A percentile compares a stretch with the other conserved stretches of the same genome.
phyloP scores from a whole-genome alignment of 2,797 vertebrate species.

The Myiotriccus ornatus region DNA sequence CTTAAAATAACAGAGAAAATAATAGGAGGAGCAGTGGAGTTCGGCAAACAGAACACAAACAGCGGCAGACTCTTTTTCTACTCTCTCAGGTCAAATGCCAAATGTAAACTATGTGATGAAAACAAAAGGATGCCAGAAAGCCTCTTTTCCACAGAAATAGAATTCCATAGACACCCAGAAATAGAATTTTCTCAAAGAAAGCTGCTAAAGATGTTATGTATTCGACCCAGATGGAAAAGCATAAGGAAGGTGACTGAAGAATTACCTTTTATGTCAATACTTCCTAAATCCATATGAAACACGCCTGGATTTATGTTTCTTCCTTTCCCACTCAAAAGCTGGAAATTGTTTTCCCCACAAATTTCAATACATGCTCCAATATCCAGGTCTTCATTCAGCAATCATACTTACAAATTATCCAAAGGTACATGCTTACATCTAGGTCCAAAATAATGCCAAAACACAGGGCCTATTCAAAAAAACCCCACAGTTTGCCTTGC shows the following conservation, averaged over 20 bases:
- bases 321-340: neutral
- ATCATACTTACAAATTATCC: neutral
- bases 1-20: constrained; percentile 32
- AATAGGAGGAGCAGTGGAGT: neutral
- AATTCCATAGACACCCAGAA: neutral
- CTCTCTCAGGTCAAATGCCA: constrained; percentile 61
- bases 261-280: neutral
- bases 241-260: constrained; percentile 35
- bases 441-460: neutral
- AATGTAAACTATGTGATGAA: constrained; percentile 25
- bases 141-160: neutral
- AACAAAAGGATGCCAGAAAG: constrained; percentile 59
- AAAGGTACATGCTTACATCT: constrained; percentile 1
- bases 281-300: constrained; percentile 29
- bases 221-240: neutral
- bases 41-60: neutral
- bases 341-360: neutral
- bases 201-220: constrained; percentile 10
- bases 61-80: constrained; percentile 20
- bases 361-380: neutral
- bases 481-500: neutral
- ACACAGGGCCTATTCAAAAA: neutral
- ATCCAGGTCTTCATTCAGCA: constrained; percentile 10
- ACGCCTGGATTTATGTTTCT: neutral
- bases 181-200: constrained; percentile 20